These are phyloP conservation scores for Gymnorhina tibicen DNA, from an alignment of 2,113 vertebrate species.

Conservation along the genomic window DNA sequence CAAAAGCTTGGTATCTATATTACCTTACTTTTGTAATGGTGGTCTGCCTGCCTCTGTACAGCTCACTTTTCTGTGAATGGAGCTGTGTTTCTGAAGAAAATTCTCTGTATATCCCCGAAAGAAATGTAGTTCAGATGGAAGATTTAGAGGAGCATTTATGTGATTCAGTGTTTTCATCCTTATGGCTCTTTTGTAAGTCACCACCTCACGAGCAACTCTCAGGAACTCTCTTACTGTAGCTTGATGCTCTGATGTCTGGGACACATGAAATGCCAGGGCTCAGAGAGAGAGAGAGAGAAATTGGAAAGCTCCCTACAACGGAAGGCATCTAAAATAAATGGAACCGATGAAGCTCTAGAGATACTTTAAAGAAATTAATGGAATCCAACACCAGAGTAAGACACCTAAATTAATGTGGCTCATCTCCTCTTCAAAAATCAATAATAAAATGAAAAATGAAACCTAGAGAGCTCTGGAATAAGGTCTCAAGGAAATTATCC, in stretches of 20 bases:
- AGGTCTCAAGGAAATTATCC: neutral
- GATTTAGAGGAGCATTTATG: neutral
- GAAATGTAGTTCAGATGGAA: neutral
- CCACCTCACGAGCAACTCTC: neutral
- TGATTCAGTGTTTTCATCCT: neutral
- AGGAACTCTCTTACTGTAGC: neutral
- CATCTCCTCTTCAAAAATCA: neutral
- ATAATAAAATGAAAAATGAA: neutral
- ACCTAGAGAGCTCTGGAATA: neutral
- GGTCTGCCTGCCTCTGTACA: neutral
- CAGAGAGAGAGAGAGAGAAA: neutral
- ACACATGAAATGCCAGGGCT: neutral
- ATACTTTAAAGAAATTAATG: neutral
- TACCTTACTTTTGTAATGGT: neutral
- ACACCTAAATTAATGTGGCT: neutral
- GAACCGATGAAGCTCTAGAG: neutral
- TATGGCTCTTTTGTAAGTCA: neutral
- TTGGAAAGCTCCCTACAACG: neutral
- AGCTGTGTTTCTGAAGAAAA: neutral
- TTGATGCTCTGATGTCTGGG: neutral
- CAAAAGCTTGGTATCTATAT: slow-evolving; percentile 88
- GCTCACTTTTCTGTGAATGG: neutral
- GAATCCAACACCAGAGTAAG: neutral
- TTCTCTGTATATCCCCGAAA: neutral
- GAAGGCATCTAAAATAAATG: neutral